Base-by-base conservation (phyloP, 2,797 vertebrate species). In the Sebastolobus altivelis region DNA sequence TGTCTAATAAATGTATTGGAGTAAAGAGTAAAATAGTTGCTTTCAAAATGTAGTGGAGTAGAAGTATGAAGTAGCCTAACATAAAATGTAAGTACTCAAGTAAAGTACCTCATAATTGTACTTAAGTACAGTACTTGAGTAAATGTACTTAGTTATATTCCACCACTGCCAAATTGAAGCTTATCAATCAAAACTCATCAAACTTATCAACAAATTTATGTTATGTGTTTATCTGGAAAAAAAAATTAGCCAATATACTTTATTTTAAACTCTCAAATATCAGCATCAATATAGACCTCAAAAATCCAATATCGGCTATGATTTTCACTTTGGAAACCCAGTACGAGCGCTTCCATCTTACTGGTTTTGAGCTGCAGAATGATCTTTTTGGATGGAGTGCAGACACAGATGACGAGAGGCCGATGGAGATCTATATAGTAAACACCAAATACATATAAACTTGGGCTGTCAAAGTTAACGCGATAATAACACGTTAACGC, bases 341-440 rank as follows among this genome's bases (percentile, higher is more conserved):
- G 60, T 29, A 20, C 16, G 52, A 46, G 18, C 2, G 8, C 12
- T 3, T 59, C 2, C 4, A 16, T 37, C n/a, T 65, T 5, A 27
- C 37, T 72, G 68, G 18, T 13, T 46, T 46, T 66, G 13, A 66
- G 35, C 67, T 70, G 49, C 12, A 31, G 49, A 68, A 52, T 11
- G 10, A 76, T 20, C 3, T 25, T 22, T 33, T 46, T 1, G 9
- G n/a, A 77, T 25, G 10, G 20, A 27, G 55, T n/a, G 67, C 40
- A 20, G n/a, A 27, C 20, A 5, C 18, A 20, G 27, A 75, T 22
- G 52, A 5, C 2, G 1, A 37, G n/a, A 55, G 14, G 22, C 8
- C 8, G 11, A 66, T 33, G 13, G 11, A 16, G 5, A 49, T 4
- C 2, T 27, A 35, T 66, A 25, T 61, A 40, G 6, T 61, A 11